A percentile compares a stretch with the other conserved stretches of the same genome.
Conservation (phyloP, 1,140 invertebrate genomes). For the Metaphire vulgaris region DNA sequence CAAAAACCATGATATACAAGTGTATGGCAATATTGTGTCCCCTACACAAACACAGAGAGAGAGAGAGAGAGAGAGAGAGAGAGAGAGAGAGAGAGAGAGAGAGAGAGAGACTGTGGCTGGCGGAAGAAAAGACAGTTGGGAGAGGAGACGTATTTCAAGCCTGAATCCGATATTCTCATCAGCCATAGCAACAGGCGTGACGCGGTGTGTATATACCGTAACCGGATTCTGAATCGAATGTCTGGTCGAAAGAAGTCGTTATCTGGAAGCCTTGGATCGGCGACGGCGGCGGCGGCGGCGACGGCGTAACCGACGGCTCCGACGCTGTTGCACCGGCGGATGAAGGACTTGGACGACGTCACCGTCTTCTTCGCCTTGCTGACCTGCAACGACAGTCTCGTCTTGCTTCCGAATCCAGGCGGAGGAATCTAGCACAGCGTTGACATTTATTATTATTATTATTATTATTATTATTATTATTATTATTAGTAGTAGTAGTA, state of each 20-base stretch:
- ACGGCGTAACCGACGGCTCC: constrained; percentile 24
- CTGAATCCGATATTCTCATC: no score
- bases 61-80: no score
- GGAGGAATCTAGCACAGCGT: no score
- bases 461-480: constrained; percentile 1
- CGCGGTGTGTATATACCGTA: no score
- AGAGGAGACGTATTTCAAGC: no score
- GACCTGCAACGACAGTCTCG: constrained; percentile 6
- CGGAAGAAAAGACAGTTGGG: no score
- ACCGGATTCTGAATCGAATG: constrained; percentile 17
- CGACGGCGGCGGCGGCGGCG: constrained; percentile 14
- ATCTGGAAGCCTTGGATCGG: constrained; percentile 21
- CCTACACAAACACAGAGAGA: no score
- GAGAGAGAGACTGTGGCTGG: no score
- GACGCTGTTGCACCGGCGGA: constrained; percentile 24
- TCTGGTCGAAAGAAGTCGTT: constrained; percentile 25
- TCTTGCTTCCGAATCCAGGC: constrained; percentile 17
- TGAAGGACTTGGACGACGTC: not conserved
- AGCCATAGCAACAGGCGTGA: no score
- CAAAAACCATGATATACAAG: no score
- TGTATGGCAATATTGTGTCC: no score
- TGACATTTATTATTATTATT: not conserved
- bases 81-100: no score
- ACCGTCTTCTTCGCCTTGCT: constrained; percentile 24
- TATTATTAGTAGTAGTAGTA: constrained; percentile 5